Conservation (phyloP, 1,140 invertebrate species). For the Calycopis cecrops region DNA sequence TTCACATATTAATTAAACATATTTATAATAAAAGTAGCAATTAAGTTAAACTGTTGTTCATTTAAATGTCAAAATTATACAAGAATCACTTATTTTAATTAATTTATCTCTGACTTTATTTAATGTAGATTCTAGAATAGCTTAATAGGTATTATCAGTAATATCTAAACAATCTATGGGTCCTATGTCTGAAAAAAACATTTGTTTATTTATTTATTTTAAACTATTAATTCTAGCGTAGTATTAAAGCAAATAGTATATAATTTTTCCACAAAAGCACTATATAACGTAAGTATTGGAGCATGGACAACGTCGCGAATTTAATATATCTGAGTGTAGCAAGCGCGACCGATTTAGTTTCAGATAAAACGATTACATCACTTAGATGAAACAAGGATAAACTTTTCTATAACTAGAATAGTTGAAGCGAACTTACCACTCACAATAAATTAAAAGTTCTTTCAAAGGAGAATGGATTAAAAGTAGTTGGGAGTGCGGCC, state of each 20-base stretch:
- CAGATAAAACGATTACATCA: constrained; percentile 51
- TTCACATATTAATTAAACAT: too few species aligned
- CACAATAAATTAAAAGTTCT: constrained; percentile 71
- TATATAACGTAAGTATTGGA: constrained; percentile 8
- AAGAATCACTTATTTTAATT: too few species aligned
- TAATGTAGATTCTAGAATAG: too few species aligned
- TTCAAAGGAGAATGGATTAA: constrained; percentile 71
- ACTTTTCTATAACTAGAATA: constrained; percentile 56
- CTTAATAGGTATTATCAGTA: too few species aligned
- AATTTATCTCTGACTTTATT: too few species aligned
- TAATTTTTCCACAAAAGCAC: neutral
- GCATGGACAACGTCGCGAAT: neutral
- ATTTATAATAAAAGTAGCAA: too few species aligned
- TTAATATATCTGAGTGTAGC: constrained; percentile 8
- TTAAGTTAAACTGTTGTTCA: too few species aligned
- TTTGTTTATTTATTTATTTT: too few species aligned
- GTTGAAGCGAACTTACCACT: constrained; percentile 68
- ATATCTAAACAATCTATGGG: too few species aligned
- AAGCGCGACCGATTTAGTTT: constrained; percentile 30
- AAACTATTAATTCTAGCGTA: too few species aligned
- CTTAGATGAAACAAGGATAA: constrained; percentile 55
- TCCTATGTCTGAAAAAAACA: too few species aligned
- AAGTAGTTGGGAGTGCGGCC: constrained; percentile 62
- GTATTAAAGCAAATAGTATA: too few species aligned
- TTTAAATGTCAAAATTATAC: neutral